Percentiles rank a stretch among this genome's conserved stretches.
These are phyloP conservation scores for Heliocidaris tuberculata DNA, from an alignment of 35 echinoderm and acorn worm genomes.

Conservation along the genomic window DNA sequence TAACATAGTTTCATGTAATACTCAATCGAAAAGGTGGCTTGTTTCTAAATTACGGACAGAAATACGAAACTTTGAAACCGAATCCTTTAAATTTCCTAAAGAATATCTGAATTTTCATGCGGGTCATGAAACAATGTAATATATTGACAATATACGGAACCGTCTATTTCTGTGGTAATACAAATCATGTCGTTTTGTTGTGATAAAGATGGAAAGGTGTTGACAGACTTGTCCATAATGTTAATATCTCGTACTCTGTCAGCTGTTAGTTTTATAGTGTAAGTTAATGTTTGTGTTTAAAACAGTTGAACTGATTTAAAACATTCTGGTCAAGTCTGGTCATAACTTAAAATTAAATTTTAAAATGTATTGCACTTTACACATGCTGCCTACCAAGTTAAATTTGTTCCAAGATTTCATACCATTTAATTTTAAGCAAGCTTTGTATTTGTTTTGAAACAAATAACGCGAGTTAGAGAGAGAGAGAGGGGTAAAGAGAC, in stretches of 20 bases:
- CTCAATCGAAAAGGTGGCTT: neutral
- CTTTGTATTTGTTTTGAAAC: too few relatives aligned
- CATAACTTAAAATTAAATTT: neutral
- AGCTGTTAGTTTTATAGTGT: slow-evolving; percentile 33
- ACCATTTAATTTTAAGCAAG: too few relatives aligned
- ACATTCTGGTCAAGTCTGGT: neutral
- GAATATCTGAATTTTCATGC: slow-evolving; percentile 11
- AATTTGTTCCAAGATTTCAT: neutral
- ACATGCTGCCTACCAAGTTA: neutral
- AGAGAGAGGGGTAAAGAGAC: neutral
- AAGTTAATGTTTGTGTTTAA: slow-evolving; percentile 31
- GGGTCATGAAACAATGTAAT: slow-evolving; percentile 35
- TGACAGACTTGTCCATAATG: neutral
- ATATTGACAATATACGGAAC: neutral
- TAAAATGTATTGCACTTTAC: neutral
- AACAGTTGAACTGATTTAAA: slow-evolving; percentile 38
- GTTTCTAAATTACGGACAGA: neutral
- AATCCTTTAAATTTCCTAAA: neutral
- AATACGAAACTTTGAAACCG: neutral
- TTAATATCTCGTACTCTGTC: neutral
- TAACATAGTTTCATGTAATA: neutral
- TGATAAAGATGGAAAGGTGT: neutral
- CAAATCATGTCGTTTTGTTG: neutral
- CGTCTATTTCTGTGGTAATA: neutral
- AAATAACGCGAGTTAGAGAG: too few relatives aligned